Evolutionary conservation across 2,113 vertebrate genomes (phyloP).

Genomic region (Elephantulus edwardii): DNA sequence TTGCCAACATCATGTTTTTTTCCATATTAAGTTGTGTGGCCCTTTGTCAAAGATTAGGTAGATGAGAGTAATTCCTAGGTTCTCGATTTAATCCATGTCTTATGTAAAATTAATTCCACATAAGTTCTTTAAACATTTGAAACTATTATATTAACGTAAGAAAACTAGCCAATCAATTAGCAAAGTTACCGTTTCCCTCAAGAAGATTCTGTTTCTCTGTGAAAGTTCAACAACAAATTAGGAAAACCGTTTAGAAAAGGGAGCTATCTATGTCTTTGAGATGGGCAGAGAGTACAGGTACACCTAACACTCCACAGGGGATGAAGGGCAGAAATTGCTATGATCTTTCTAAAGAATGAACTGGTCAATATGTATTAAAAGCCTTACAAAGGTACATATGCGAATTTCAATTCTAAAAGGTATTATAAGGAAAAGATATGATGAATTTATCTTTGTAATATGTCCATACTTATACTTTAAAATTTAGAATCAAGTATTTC

Average conservation of each 20-base stretch:
- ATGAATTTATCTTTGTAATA: neutral
- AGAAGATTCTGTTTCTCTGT: neutral
- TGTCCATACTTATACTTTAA: neutral
- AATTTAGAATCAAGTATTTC: slow-evolving; percentile 15
- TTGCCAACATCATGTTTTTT: too few species aligned
- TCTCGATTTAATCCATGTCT: too few species aligned
- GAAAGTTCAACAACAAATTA: neutral
- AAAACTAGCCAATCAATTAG: neutral
- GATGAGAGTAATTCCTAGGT: too few species aligned
- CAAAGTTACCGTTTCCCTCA: neutral
- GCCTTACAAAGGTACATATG: neutral
- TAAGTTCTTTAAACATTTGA: too few species aligned
- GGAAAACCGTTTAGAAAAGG: neutral
- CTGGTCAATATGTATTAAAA: neutral
- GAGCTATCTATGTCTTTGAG: neutral
- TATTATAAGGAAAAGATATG: neutral
- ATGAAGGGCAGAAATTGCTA: neutral
- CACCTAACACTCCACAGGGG: neutral
- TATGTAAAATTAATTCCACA: too few species aligned
- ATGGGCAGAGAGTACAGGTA: neutral
- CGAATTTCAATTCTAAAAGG: neutral
- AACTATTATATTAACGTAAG: neutral
- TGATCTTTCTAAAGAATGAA: neutral
- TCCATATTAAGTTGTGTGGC: too few species aligned
- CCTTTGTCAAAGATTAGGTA: too few species aligned